Evolutionary conservation across 1,140 invertebrate species (phyloP).

Genomic region (Platyscapa corneri): DNA sequence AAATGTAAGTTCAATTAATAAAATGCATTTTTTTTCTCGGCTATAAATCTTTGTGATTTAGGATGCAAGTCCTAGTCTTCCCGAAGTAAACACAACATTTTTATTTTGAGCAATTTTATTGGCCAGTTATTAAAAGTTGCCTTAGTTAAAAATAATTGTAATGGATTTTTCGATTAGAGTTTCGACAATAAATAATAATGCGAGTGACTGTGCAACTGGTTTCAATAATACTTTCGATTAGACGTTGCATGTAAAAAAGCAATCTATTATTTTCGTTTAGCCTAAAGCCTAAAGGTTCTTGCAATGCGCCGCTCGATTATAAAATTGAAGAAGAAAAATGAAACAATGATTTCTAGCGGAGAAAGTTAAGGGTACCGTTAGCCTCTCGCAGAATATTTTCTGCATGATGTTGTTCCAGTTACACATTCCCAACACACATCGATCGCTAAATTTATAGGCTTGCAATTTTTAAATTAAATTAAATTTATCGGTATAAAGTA

Average conservation of each 20-base stretch:
- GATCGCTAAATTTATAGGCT: background rate
- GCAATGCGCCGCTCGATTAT: background rate
- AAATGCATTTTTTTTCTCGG: background rate
- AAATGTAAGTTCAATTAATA: background rate
- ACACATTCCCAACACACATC: background rate
- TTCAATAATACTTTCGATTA: constrained; percentile 14
- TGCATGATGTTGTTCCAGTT: background rate
- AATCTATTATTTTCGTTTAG: constrained; percentile 21
- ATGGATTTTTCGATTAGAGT: background rate
- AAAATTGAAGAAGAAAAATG: background rate
- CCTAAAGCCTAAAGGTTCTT: background rate
- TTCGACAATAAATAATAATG: constrained; percentile 7
- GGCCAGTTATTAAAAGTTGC: background rate
- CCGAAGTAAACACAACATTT: background rate
- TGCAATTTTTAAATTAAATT: background rate
- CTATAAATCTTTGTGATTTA: constrained; percentile 9
- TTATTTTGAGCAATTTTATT: background rate
- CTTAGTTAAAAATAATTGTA: constrained; percentile 12
- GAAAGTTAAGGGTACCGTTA: background rate
- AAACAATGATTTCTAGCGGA: constrained; percentile 8
- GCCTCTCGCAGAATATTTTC: background rate
- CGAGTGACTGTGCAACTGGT: background rate
- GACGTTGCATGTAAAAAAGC: constrained; percentile 20
- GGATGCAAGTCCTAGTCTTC: background rate
- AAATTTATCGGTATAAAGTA: background rate